Base-by-base conservation (phyloP, 2,888 invertebrate species). In the Napeogenes sylphis region DNA sequence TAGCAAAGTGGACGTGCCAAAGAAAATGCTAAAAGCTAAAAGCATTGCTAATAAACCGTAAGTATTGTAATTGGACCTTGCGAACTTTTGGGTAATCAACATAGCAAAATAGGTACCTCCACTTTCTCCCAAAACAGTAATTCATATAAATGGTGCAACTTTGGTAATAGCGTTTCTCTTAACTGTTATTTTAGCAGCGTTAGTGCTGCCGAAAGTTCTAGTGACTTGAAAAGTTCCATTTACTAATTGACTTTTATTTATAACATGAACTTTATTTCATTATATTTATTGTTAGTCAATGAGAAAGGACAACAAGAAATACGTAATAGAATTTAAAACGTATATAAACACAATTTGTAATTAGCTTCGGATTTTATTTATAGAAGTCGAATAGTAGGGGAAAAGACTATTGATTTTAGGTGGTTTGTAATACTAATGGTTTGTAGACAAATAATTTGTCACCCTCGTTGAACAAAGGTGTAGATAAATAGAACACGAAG, bases 91-190 rank as follows among this genome's bases (percentile, higher is more conserved):
- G 35, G 55, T 45, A 46, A 55, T 59, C 55, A 55, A 59, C 59
- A 42, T 42, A 55, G 45, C 33, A 32, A 46, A 58, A 54, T 46
- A 45, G 47, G 14, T 38, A 55, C 58, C 47, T 45, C 33, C 45
- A 47, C 45, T 53, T 56, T 55, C 47, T 65, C 54, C 56, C n/a
- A 33, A 58, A 66, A 59, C 59, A 57, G 58, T 58, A 63, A 65
- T 65, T 65, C 57, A 63, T 65, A 65, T 57, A 59, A 51, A 66
- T 46, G 53, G 61, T 45, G 38, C 46, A 66, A 66, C 54, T 66
- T 63, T 56, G 42, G 30, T 64, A 64, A 66, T 61, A 58, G 61
- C 58, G 56, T 55, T 35, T 35, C 55, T 55, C 57, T 58, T 35
- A 42, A 35, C 53, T 35, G 63, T 56, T 57, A 47, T 56, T 61